Evolutionary conservation across 2,797 vertebrate genomes (phyloP).

Genomic region (Pipistrellus pygmaeus): DNA sequence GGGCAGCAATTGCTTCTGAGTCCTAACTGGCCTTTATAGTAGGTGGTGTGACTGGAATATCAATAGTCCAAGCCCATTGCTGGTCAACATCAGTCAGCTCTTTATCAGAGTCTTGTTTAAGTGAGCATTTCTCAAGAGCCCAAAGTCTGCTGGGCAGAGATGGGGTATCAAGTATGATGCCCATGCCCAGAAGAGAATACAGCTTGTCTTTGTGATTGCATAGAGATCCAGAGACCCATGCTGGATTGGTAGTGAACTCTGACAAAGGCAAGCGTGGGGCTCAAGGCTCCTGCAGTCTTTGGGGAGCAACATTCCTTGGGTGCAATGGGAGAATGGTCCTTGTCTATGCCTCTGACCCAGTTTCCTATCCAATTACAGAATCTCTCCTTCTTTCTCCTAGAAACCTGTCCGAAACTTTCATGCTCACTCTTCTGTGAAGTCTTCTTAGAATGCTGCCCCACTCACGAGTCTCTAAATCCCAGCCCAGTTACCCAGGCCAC

Average conservation of each 20-base stretch:
- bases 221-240: neutral
- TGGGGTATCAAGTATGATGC: neutral
- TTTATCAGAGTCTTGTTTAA: neutral
- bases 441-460: neutral
- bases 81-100: neutral
- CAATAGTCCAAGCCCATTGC: neutral
- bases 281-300: neutral
- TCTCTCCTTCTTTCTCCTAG: neutral
- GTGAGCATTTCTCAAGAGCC: neutral
- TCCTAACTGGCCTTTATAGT: slow-evolving; percentile 2
- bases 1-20: neutral
- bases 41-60: neutral
- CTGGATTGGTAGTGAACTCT: neutral
- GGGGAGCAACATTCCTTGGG: neutral
- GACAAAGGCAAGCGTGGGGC: neutral
- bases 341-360: neutral
- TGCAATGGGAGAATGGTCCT: neutral
- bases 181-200: neutral
- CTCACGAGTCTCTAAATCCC: neutral
- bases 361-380: neutral
- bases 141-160: neutral
- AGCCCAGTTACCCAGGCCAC: neutral
- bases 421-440: neutral
- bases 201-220: neutral
- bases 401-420: neutral